These are phyloP conservation scores for Buathra laborator DNA, from an alignment of 2,888 invertebrate species.

Conservation along the genomic window DNA sequence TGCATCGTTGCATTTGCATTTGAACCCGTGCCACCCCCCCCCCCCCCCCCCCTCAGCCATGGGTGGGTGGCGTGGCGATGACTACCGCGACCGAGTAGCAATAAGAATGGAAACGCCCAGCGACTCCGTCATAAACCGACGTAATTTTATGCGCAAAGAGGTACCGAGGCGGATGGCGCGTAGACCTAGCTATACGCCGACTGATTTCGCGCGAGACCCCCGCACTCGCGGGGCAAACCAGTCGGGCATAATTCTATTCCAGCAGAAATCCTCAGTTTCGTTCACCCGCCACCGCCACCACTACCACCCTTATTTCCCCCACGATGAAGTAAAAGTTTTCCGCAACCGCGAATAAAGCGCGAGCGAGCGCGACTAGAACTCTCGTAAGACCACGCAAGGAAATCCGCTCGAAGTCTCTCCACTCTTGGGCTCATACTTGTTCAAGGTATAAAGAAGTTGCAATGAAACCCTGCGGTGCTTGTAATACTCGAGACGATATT, in stretches of 20 bases:
- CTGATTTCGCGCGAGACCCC: constrained; percentile 20
- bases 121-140: constrained; percentile 51
- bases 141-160: constrained; percentile 70
- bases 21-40: constrained; percentile 69
- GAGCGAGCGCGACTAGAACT: constrained; percentile 31
- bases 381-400: constrained; percentile 25
- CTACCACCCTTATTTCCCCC: neutral
- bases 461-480: constrained; percentile 23
- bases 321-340: constrained; percentile 43
- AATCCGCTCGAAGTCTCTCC: constrained; percentile 32
- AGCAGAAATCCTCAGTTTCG: constrained; percentile 46
- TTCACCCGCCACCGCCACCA: neutral
- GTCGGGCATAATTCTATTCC: constrained; percentile 55
- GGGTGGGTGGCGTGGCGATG: constrained; percentile 37
- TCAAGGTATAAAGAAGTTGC: constrained; percentile 28
- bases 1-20: constrained; percentile 76
- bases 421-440: constrained; percentile 23
- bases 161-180: constrained; percentile 42
- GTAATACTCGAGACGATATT: constrained; percentile 30
- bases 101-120: constrained; percentile 72
- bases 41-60: neutral
- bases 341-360: constrained; percentile 43
- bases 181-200: constrained; percentile 9
- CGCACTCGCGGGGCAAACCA: constrained; percentile 17
- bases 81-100: constrained; percentile 65